Evolutionary conservation across 2,797 vertebrate species (phyloP).

Genomic region (Atherinosoma microstoma): DNA sequence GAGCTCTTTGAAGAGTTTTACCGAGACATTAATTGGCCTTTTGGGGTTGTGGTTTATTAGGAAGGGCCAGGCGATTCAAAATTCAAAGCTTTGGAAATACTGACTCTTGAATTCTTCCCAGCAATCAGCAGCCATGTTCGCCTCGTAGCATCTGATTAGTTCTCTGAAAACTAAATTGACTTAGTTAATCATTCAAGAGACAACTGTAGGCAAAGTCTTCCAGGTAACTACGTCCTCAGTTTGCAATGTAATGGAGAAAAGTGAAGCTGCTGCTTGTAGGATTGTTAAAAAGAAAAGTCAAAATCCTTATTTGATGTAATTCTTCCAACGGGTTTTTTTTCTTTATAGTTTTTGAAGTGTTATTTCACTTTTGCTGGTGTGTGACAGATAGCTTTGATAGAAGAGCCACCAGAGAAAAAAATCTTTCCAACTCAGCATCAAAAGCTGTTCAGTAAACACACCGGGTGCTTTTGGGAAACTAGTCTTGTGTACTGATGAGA

Average conservation of each 20-base stretch:
- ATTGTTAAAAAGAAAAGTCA: not conserved
- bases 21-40: not conserved
- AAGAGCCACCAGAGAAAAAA: too few relatives aligned
- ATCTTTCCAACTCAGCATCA: not conserved
- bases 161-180: not conserved
- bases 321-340: not conserved
- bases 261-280: not conserved
- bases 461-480: not conserved
- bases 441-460: not conserved
- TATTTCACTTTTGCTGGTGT: not conserved
- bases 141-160: not conserved
- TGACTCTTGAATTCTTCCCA: not conserved
- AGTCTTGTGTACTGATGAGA: too few relatives aligned
- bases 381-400: not conserved
- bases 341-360: too few relatives aligned
- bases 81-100: not conserved
- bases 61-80: not conserved
- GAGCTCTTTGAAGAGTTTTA: not conserved
- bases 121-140: not conserved
- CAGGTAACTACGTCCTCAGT: not conserved
- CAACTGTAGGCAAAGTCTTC: not conserved
- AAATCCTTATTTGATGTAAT: not conserved
- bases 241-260: not conserved
- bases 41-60: not conserved
- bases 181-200: not conserved